Conservation (phyloP, 2,113 vertebrate genomes). For the Spheniscus mendiculus region DNA sequence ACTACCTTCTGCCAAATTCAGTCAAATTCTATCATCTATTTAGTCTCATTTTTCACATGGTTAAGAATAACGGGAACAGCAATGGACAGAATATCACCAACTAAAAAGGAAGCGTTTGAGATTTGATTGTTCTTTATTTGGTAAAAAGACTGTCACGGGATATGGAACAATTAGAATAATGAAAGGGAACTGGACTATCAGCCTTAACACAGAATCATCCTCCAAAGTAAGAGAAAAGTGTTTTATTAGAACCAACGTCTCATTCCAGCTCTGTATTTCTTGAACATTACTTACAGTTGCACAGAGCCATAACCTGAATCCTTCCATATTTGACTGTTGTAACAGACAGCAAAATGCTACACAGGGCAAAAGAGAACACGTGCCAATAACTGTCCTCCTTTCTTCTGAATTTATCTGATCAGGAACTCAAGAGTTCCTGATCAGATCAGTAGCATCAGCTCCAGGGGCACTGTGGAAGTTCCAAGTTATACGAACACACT, state of each 20-base stretch:
- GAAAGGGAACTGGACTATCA: constrained; percentile 2
- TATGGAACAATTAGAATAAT: not conserved
- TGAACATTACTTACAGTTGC: not conserved
- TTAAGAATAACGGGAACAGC: not conserved
- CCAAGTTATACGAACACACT: not conserved
- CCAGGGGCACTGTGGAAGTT: not conserved
- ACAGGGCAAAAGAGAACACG: not conserved
- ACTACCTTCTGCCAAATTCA: not conserved
- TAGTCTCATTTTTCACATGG: not conserved
- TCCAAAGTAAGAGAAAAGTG: not conserved
- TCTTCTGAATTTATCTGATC: not conserved
- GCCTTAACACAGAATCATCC: not conserved
- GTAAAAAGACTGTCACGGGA: not conserved
- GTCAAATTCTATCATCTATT: not conserved
- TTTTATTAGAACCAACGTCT: not conserved
- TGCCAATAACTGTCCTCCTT: not conserved
- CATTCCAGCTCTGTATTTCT: not conserved
- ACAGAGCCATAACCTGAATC: not conserved
- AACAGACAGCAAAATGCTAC: not conserved
- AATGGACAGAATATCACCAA: not conserved
- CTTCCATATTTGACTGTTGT: not conserved
- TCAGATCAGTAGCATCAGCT: not conserved
- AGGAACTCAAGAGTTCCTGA: not conserved
- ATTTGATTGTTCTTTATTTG: not conserved
- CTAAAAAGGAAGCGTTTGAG: not conserved